Conservation (phyloP, 2,888 invertebrate genomes). For the Pachydiplax longipennis region DNA sequence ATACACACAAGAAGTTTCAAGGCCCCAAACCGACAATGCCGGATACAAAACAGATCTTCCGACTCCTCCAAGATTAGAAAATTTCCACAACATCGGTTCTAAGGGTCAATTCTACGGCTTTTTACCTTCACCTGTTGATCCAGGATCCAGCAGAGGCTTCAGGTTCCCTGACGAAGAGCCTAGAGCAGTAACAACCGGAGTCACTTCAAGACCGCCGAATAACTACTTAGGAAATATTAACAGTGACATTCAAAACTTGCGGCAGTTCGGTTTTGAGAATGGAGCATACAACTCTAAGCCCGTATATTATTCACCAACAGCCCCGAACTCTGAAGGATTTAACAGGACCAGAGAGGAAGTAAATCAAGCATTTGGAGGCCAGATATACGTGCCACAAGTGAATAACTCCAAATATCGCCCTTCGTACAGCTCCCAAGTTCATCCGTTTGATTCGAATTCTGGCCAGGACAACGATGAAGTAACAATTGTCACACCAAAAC, state of each 20-base stretch:
- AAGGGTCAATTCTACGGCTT: constrained; percentile 53
- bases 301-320: background rate
- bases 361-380: background rate
- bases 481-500: background rate
- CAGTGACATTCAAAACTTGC: background rate
- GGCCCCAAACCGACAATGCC: constrained; percentile 46
- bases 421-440: background rate
- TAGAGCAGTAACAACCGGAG: background rate
- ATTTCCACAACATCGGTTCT: constrained; percentile 49
- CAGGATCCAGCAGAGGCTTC: background rate
- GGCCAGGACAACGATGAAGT: background rate
- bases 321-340: background rate
- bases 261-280: background rate
- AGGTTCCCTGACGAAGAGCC: background rate
- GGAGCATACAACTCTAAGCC: background rate
- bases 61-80: constrained; percentile 51
- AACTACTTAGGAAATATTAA: background rate
- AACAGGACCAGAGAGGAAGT: background rate
- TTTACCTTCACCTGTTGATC: constrained; percentile 50
- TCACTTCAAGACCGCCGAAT: background rate
- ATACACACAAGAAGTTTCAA: background rate
- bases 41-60: background rate
- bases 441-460: background rate
- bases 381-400: background rate
- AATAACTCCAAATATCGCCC: background rate